Base-by-base conservation (phyloP, 2,797 vertebrate genomes). In the Spheniscus humboldti region DNA sequence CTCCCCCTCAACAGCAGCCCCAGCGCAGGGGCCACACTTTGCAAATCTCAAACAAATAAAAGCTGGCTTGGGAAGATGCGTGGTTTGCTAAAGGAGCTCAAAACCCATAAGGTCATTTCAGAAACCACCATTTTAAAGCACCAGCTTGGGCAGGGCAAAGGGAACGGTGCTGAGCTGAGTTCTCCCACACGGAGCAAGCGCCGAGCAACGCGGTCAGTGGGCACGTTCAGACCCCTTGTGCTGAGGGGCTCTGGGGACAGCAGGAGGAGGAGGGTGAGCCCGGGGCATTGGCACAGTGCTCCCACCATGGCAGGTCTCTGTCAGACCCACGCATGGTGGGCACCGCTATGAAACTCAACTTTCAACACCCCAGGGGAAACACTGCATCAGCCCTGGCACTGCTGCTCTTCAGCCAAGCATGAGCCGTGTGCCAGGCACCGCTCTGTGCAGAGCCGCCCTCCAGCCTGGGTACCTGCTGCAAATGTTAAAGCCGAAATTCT, bases 151-250 rank as follows among this genome's bases (percentile, higher is more conserved):
- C 41, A 62, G 31, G 66, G 57, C 3, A 5, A 57, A 67, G 79
- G 33, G 57, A 33, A 48, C 9, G 33, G 20, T 17, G 52, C 63
- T 30, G 62, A 68, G 50, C 50, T 48, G 84, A 33, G 64, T 7
- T 35, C 27, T 8, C 35, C 53, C 62, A 27, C 0, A 7, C 1
- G 5, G 86, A 55, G 41, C 16, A n/a, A 33, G 55, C 0, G 0
- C 62, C 2, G 2, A 69, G 55, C 30, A 28, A 35, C 0, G 1
- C 1, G 1, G 45, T 30, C 57, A 55, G 24, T 4, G 20, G 56
- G 50, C 30, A 60, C 5, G 0, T 31, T 31, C 2, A 1, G n/a
- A 27, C 31, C 28, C 28, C 5, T 5, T 4, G 2, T 16, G 59
- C 50, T 2, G 1, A 64, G 18, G 28, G 45, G 16, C 57, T 72